Evolutionary conservation across 2,888 invertebrate genomes (phyloP).

Genomic region (Spisula subtruncata): DNA sequence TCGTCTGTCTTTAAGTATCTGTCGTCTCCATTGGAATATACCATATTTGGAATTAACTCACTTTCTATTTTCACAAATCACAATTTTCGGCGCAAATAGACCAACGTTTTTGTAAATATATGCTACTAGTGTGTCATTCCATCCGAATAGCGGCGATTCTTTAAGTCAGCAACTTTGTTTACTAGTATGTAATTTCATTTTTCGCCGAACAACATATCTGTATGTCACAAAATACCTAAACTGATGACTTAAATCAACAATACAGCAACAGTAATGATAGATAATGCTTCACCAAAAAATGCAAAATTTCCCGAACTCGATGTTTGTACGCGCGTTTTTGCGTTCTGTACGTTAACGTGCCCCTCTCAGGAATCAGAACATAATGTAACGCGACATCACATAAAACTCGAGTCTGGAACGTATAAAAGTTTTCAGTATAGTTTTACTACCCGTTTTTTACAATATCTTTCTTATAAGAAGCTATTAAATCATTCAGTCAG

Average conservation of each 20-base stretch:
- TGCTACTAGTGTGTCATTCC: no score
- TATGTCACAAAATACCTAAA: neutral
- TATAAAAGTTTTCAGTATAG: neutral
- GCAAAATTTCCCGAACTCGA: neutral
- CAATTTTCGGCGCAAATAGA: neutral
- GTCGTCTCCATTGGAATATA: constrained; percentile 54
- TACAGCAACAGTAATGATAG: neutral
- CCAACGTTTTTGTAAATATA: no score
- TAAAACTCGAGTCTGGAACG: neutral
- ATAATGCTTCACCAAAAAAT: neutral
- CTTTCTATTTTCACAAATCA: neutral
- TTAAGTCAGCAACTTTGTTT: neutral
- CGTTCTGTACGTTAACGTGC: neutral
- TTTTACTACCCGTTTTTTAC: neutral
- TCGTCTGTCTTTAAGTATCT: constrained; percentile 52
- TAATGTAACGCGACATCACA: constrained; percentile 8
- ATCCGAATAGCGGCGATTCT: no score
- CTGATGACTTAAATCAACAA: neutral
- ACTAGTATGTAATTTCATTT: neutral
- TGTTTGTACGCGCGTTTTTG: neutral
- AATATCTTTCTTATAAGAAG: neutral
- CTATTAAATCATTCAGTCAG: neutral
- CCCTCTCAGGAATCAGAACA: neutral
- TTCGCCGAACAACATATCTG: neutral
- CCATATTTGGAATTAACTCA: constrained; percentile 40